These are phyloP conservation scores for Folsomia manolachei DNA, from an alignment of 2,888 invertebrate species.

Conservation along the genomic window DNA sequence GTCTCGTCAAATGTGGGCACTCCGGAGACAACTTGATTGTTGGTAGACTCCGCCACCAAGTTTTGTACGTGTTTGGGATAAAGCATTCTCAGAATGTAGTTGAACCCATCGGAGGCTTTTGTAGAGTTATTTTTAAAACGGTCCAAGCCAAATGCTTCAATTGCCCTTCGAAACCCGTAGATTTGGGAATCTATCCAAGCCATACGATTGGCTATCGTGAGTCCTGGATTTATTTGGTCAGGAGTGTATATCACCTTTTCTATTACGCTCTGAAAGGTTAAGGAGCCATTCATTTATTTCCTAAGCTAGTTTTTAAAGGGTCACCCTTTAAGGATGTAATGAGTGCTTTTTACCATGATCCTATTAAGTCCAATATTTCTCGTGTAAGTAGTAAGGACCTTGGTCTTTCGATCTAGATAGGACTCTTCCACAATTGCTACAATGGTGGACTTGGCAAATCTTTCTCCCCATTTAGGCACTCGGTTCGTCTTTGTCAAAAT, in stretches of 20 bases:
- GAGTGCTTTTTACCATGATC: conserved; percentile 53
- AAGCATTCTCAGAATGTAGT: conserved; percentile 15
- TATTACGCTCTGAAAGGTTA: conserved; percentile 19
- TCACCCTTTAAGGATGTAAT: too few species aligned
- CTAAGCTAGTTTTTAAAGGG: too few species aligned
- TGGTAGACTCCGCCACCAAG: not conserved
- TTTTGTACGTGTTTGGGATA: not conserved
- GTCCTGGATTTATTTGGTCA: conserved; percentile 32
- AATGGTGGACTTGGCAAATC: conserved; percentile 48
- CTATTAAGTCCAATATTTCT: conserved; percentile 56
- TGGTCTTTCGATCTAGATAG: conserved; percentile 56
- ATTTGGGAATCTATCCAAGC: conserved; percentile 54
- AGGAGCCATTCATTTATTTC: not conserved
- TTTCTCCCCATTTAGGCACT: conserved; percentile 56
- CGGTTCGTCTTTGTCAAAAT: conserved; percentile 57
- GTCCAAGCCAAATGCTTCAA: conserved; percentile 55
- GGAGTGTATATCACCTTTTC: conserved; percentile 49
- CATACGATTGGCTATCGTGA: conserved; percentile 45
- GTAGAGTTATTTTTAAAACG: conserved; percentile 55
- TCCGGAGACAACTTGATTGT: not conserved
- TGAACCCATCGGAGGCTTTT: conserved; percentile 53
- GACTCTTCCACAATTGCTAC: conserved; percentile 60
- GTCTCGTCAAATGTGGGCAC: not conserved
- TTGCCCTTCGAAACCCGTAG: conserved; percentile 53
- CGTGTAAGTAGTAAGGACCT: conserved; percentile 58